Evolutionary conservation across 2,113 vertebrate genomes (phyloP).

Genomic region (Leucoraja erinaceus): DNA sequence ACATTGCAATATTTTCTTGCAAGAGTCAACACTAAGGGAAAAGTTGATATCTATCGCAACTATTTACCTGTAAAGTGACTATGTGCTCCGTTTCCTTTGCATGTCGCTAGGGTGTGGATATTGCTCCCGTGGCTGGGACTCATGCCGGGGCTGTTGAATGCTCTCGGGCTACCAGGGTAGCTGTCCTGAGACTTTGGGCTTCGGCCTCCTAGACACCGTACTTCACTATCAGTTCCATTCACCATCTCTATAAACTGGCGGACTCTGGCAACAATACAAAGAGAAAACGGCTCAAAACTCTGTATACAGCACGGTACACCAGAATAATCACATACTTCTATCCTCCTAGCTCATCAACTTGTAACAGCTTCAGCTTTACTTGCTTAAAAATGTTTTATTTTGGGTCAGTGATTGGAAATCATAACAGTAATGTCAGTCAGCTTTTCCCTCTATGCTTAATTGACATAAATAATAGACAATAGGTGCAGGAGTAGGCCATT

Average conservation of each 20-base stretch:
- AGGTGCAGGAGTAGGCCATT: no score
- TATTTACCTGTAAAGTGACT: conserved; percentile 69
- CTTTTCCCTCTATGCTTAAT: not conserved
- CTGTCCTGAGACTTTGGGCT: conserved; percentile 98
- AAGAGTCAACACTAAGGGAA: not conserved
- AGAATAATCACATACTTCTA: not conserved
- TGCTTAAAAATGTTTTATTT: not conserved
- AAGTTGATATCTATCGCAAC: not conserved
- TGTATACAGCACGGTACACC: not conserved
- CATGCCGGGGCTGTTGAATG: conserved; percentile 85
- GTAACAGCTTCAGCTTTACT: not conserved
- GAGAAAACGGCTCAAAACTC: not conserved
- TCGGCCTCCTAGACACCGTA: conserved; percentile 88
- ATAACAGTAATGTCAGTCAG: not conserved
- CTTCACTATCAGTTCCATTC: conserved; percentile 97
- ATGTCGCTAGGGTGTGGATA: conserved; percentile 61
- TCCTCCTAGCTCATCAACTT: not conserved
- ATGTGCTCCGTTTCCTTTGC: conserved; percentile 76
- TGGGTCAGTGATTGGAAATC: not conserved
- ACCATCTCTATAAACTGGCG: conserved; percentile 99
- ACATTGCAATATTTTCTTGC: not conserved
- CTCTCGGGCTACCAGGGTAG: conserved; percentile 82
- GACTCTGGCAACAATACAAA: conserved; percentile 61
- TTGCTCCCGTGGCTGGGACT: conserved; percentile 68
- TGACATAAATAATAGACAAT: no score